These are phyloP conservation scores for Bombus superbus DNA, from an alignment of 1,140 invertebrate genomes.

Conservation along the genomic window DNA sequence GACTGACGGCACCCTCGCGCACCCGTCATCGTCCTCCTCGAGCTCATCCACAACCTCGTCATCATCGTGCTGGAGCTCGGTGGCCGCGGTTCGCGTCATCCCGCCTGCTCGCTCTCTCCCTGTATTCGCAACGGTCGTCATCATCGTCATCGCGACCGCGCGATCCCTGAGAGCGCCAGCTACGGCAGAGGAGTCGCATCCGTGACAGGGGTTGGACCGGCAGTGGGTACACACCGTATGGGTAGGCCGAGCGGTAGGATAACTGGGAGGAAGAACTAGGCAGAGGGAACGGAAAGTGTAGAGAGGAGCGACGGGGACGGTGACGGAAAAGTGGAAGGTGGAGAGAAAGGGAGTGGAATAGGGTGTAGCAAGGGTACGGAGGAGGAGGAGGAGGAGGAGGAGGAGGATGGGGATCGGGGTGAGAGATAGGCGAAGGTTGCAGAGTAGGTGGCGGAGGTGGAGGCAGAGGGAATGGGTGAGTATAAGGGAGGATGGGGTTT, in stretches of 20 bases:
- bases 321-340: background rate
- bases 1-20: constrained; percentile 14
- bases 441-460: background rate
- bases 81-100: constrained; percentile 43
- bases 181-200: background rate
- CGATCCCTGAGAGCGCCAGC: background rate
- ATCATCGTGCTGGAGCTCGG: constrained; percentile 23
- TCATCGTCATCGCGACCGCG: constrained; percentile 30
- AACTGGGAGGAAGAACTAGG: background rate
- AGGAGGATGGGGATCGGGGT: background rate
- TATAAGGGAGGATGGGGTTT: constrained; percentile 5
- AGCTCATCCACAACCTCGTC: constrained; percentile 39
- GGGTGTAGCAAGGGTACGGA: constrained; percentile 2
- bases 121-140: background rate
- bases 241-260: constrained; percentile 7
- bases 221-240: background rate
- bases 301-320: background rate
- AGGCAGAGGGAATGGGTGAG: background rate
- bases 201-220: background rate
- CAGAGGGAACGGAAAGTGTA: background rate
- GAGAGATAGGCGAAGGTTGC: constrained; percentile 25
- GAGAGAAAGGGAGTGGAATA: background rate
- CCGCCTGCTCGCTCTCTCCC: background rate
- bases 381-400: background rate
- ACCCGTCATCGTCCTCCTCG: constrained; percentile 33